phyloP scores from a whole-genome alignment of 2,888 invertebrate genomes.

The Peribatodes rhomboidaria region DNA sequence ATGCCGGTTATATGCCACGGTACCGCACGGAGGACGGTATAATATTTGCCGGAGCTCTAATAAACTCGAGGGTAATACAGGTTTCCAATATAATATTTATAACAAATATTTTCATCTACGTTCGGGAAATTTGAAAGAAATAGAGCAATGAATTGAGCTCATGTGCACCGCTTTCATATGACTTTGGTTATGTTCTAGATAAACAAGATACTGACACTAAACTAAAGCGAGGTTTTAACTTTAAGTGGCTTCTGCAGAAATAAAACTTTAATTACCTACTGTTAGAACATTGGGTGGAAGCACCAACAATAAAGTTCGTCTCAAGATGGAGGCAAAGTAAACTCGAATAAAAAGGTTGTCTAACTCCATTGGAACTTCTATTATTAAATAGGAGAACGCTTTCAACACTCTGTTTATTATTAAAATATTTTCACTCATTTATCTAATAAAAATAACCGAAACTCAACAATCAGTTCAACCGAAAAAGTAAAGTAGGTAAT shows the following conservation, averaged over 20 bases:
- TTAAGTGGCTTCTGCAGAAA: constrained; percentile 20
- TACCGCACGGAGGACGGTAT: neutral
- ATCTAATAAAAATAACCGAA: too few species aligned
- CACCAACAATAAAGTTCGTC: constrained; percentile 28
- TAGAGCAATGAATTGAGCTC: neutral
- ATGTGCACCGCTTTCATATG: neutral
- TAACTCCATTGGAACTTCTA: constrained; percentile 43
- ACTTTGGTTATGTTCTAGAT: neutral
- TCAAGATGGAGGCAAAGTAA: constrained; percentile 18
- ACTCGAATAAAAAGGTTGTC: constrained; percentile 33
- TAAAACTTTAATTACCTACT: constrained; percentile 44
- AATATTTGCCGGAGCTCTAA: constrained; percentile 18
- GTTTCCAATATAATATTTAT: constrained; percentile 5
- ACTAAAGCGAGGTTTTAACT: constrained; percentile 21
- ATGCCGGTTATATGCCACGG: constrained; percentile 27
- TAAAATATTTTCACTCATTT: too few species aligned
- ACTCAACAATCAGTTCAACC: neutral
- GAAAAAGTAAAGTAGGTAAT: neutral
- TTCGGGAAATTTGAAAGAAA: neutral
- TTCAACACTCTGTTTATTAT: neutral
- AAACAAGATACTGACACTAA: constrained; percentile 14
- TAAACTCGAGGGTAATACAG: constrained; percentile 10
- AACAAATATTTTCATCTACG: constrained; percentile 3
- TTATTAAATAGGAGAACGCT: neutral
- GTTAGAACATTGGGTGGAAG: constrained; percentile 34